Evolutionary conservation across 1,140 invertebrate species (phyloP), one percentile per base, ranked within the genome.

Genomic region (Muscidifurax raptorellus): DNA sequence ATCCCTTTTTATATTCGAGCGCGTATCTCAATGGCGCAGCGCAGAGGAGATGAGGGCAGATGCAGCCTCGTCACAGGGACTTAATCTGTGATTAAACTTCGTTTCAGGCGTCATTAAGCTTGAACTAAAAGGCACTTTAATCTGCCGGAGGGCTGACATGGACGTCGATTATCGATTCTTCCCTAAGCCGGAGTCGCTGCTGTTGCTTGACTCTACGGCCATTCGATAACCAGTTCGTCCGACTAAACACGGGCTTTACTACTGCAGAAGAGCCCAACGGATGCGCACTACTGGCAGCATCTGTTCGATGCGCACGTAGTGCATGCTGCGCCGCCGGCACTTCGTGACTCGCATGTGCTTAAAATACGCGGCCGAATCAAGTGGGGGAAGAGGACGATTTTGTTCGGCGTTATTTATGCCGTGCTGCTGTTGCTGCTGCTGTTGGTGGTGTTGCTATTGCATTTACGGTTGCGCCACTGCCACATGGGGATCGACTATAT

Each of bases 21-120:
- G 40, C 47, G 28, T 27, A 44, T 59, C 74, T 74, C 32, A 59
- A 67, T 80, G 27, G 32, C 27, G 3, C 30, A 30, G 72, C 18
- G 5, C 1, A 12, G 5, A 59, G 52, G 52, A 22, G 18, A 22
- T 1, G 10, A 18, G 12, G 27, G 67, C 32, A 9, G 15, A 12
- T n/a, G 67, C 27, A 30, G 25, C 2, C 67, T 13, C 67, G 67
- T 30, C 25, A 15, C 47, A n/a, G 44, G 28, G 59, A 28, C 82
- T 89, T 92, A 92, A 92, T 92, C 90, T 89, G 86, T 87, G 90
- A 92, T 92, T 92, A 91, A 91, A 91, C 88, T 86, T 85, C 86
- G 87, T 85, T 91, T 90, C 89, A 90, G 88, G 91, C 89, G 87
- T 90, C 90, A 92, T 92, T 92, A 92, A 91, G 88, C 88, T 87